phyloP scores from a whole-genome alignment of 2,888 invertebrate species.

The Oligia strigilis region DNA sequence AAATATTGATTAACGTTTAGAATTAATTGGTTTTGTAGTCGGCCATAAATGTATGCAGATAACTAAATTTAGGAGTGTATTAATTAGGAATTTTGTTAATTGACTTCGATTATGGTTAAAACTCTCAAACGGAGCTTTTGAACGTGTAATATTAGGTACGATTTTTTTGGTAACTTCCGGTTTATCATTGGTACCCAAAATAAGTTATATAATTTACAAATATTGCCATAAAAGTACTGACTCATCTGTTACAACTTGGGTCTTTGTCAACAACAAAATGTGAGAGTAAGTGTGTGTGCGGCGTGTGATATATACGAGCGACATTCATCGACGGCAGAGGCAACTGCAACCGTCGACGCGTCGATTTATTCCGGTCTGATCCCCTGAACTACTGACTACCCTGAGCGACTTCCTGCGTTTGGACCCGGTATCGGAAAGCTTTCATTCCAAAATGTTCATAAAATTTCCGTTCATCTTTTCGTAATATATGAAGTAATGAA shows the following conservation, averaged over 20 bases:
- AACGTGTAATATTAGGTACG: not conserved
- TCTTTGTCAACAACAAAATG: not conserved
- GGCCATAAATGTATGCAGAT: slow-evolving; percentile 55
- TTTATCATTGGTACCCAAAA: not conserved
- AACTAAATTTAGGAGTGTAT: slow-evolving; percentile 30
- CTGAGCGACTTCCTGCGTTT: too few relatives aligned
- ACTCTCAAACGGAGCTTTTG: not conserved
- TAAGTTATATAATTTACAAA: not conserved
- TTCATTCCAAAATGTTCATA: too few relatives aligned
- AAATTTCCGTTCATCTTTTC: too few relatives aligned
- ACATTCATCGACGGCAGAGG: not conserved
- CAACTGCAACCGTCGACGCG: not conserved
- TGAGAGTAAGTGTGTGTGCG: not conserved
- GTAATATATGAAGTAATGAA: too few relatives aligned
- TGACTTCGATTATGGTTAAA: not conserved
- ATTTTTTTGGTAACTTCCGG: not conserved
- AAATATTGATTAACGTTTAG: slow-evolving; percentile 60
- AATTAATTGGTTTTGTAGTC: slow-evolving; percentile 62
- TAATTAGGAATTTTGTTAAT: slow-evolving; percentile 35
- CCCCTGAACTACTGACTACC: too few relatives aligned
- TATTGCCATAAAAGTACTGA: not conserved
- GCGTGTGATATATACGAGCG: not conserved
- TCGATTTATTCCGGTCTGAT: too few relatives aligned
- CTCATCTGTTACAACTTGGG: not conserved
- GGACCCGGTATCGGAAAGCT: too few relatives aligned